phyloP scores from a whole-genome alignment of 2,888 invertebrate genomes.

The Carabus problematicus region DNA sequence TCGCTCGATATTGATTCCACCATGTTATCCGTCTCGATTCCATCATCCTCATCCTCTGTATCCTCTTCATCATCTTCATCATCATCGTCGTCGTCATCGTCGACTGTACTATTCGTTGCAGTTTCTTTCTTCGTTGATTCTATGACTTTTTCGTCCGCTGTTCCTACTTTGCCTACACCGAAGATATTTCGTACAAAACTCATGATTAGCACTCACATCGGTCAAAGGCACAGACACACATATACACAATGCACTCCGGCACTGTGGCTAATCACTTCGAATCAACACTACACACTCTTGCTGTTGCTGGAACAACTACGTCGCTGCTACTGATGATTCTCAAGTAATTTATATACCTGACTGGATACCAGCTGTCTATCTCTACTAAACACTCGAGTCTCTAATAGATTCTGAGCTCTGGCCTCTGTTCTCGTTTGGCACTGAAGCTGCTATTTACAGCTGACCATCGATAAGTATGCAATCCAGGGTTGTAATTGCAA shows the following conservation, averaged over 20 bases:
- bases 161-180: slow-evolving; percentile 52
- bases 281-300: neutral
- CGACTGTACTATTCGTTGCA: slow-evolving; percentile 44
- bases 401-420: too few relatives aligned
- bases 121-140: neutral
- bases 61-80: slow-evolving; percentile 48
- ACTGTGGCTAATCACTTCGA: neutral
- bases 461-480: slow-evolving; percentile 25
- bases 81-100: slow-evolving; percentile 52
- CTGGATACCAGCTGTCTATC: slow-evolving; percentile 14
- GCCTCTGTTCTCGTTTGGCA: slow-evolving; percentile 25
- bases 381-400: neutral
- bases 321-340: slow-evolving; percentile 19
- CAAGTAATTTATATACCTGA: neutral
- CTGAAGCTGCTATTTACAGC: slow-evolving; percentile 38
- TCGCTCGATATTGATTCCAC: slow-evolving; percentile 40
- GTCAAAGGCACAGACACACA: neutral
- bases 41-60: slow-evolving; percentile 30
- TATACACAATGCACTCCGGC: neutral
- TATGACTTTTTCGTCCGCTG: slow-evolving; percentile 38
- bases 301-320: neutral
- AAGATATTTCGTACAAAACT: slow-evolving; percentile 58
- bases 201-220: slow-evolving; percentile 45
- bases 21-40: slow-evolving; percentile 39
- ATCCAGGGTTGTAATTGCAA: slow-evolving; percentile 4